Evolutionary conservation across 2,113 vertebrate genomes (phyloP), one percentile per base, ranked within the genome.

Genomic region (Macroglossus sobrinus): DNA sequence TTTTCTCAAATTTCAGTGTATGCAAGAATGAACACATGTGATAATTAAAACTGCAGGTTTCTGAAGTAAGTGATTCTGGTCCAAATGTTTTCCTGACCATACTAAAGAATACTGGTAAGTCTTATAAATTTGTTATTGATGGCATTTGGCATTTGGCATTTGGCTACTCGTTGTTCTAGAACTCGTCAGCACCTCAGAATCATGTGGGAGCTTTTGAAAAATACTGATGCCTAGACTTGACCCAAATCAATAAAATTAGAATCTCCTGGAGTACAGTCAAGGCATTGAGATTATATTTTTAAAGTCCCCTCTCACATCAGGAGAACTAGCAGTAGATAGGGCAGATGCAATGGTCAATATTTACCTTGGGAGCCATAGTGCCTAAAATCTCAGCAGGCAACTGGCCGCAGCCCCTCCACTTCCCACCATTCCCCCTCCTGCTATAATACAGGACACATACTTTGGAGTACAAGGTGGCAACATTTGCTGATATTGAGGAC

Each of bases 41-140:
- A 28, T 76, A 14, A 89, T 59, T 47, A n/a, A 89, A 93, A 80
- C 33, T 63, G 18, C 7, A 88, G n/a, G 10, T 75, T 84, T 87
- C 71, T 45, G 28, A 76, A 26, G 30, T 53, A 45, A 5, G 24
- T 4, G 33, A 80, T 72, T 35, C 69, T 91, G 53, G 35, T 28
- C 3, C 66, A 80, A 40, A 63, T 16, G 18, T 69, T 89, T 84
- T 79, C 22, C 24, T 59, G 45, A 45, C 15, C 40, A 87, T 19
- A 43, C n/a, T 33, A 53, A 75, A 28, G 47, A 78, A 79, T 21
- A 45, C 24, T 40, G 2, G 18, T 55, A 26, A 57, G 45, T 38
- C n/a, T 40, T 53, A 22, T 7, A 72, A 59, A 55, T 94, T 3
- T 71, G 59, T 8, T 47, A 74, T 45, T 21, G 35, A 55, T 40